Evolutionary conservation across 2,888 invertebrate genomes (phyloP), one percentile per base, ranked within the genome.

Genomic region (Lasioglossum pauxillum): DNA sequence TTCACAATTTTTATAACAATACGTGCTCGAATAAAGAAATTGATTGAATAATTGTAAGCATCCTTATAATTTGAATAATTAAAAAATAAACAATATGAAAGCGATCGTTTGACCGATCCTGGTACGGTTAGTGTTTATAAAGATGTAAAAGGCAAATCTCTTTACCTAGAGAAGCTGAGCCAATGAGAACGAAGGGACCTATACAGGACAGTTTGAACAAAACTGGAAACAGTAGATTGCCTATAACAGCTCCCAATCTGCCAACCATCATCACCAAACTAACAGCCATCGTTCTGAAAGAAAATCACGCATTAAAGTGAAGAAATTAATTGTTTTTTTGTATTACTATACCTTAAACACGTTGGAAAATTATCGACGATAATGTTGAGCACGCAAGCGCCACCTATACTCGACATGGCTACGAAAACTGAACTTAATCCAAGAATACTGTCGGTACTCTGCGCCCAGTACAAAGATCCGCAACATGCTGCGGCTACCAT

Each of bases 181-280:
- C 96, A 81, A 98, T 96, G 93, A 97, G 96, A 78, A 97, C 94
- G 93, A 98, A 98, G 5, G 98, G 97, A 35, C 97, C 97, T 46
- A 97, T 95, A 92, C 98, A 98, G 60, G 97, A 97, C 44, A 96
- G 95, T 89, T 96, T 95, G 71, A 98, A 95, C 75, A 98, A 96
- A 41, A 96, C 95, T 0, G 98, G 98, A 92, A 98, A 98, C 5
- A 97, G 93, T 73, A 98, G 95, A 88, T 98, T 97, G 7, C 98
- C 98, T 4, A 96, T 94, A 67, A 97, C 96, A 10, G 98, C 97
- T 10, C 98, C 98, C 23, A 96, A 91, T 64, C 98, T 96, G 2
- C 97, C 98, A 75, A 96, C 95, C 97, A 97, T 97, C 96, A 98
- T 96, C 57, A 97, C 96, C 7, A 97, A 95, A 0, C 97, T 96